Evolutionary conservation across 2,113 vertebrate genomes (phyloP).

Genomic region (Scopus umbretta): DNA sequence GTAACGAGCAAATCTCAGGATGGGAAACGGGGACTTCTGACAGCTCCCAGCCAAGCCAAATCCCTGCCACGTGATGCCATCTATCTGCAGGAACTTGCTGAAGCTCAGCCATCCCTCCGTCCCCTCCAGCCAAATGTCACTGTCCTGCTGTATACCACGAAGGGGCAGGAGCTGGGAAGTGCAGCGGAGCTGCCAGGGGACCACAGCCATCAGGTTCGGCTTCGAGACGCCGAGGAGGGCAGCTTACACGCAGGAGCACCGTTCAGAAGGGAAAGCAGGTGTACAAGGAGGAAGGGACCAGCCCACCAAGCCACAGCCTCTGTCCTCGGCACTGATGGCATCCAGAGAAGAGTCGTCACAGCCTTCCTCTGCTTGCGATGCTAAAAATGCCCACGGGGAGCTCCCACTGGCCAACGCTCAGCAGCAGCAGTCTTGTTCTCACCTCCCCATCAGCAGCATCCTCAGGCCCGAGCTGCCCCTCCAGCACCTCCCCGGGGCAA

Average conservation of each 20-base stretch:
- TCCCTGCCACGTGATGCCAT: not conserved
- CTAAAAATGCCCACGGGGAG: not conserved
- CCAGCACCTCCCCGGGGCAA: accelerated
- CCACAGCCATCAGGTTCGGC: accelerated
- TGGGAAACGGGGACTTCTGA: not conserved
- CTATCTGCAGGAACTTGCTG: not conserved
- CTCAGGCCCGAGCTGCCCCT: no score
- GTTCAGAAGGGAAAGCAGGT: accelerated
- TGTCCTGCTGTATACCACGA: accelerated
- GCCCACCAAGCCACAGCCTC: not conserved
- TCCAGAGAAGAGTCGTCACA: not conserved
- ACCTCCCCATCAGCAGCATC: not conserved
- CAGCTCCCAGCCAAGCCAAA: not conserved
- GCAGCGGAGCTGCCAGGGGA: not conserved
- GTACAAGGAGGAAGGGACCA: accelerated
- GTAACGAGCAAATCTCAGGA: not conserved
- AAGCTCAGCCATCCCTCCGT: not conserved
- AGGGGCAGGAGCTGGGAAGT: not conserved
- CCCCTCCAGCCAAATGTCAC: not conserved
- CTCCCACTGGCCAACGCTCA: not conserved
- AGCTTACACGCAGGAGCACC: not conserved
- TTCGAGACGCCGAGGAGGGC: not conserved
- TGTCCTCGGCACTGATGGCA: not conserved
- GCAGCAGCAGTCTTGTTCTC: not conserved
- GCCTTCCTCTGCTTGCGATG: accelerated